These are phyloP conservation scores for Heteractis magnifica DNA, from an alignment of 92 coral and sea anemone genomes.

Conservation along the genomic window DNA sequence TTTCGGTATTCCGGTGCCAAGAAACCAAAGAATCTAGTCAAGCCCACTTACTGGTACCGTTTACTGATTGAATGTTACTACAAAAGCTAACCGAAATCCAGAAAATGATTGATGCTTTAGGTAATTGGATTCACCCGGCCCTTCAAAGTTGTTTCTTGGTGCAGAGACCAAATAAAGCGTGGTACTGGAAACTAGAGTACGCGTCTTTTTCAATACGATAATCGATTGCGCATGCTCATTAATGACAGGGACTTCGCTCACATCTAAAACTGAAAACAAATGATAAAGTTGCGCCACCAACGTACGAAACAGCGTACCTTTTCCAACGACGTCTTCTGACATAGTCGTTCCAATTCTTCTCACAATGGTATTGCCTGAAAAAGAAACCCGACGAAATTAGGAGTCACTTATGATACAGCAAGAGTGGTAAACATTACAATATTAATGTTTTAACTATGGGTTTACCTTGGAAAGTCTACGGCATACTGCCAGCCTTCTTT, in stretches of 20 bases:
- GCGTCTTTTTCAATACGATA: background rate
- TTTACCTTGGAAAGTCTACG: slow-evolving; percentile 91
- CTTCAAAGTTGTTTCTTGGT: no score
- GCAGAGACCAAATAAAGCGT: no score
- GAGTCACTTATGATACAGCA: background rate
- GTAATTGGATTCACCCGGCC: no score
- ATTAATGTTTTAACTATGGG: background rate
- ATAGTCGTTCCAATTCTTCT: slow-evolving; percentile 82
- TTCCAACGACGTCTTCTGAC: slow-evolving; percentile 91
- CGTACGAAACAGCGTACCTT: slow-evolving; percentile 35
- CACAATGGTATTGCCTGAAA: slow-evolving; percentile 75
- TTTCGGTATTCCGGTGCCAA: no score
- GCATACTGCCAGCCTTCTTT: slow-evolving; percentile 98
- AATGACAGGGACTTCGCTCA: background rate
- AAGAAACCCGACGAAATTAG: background rate
- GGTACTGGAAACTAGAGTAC: background rate
- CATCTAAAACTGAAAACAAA: no score
- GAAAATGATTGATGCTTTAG: no score
- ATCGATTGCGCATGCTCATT: background rate
- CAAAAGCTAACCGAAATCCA: no score
- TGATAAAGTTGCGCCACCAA: background rate
- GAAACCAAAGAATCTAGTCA: no score
- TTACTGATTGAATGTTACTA: no score
- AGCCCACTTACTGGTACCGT: no score
- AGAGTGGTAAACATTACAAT: background rate